Conservation (phyloP, 2,888 invertebrate species). For the Harpalus rubripes region DNA sequence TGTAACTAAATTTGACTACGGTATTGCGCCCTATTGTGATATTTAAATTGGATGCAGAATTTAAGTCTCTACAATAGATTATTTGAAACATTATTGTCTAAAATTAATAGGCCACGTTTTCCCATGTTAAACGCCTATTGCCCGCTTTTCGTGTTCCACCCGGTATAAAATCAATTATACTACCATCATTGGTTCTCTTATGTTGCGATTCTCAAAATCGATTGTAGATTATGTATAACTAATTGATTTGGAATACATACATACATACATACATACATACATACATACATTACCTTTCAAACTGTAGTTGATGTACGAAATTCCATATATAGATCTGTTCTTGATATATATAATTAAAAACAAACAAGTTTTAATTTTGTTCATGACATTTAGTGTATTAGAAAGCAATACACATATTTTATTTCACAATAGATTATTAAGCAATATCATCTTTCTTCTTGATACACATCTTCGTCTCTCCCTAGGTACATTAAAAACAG, state of each 20-base stretch:
- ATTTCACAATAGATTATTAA: neutral
- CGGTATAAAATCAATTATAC: no score
- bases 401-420: neutral
- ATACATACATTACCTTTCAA: neutral
- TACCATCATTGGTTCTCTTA: no score
- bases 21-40: no score
- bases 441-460: neutral
- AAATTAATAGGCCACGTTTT: no score
- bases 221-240: neutral
- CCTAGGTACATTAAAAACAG: neutral
- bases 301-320: neutral
- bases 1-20: no score
- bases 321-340: neutral
- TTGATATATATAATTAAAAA: neutral
- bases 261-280: no score
- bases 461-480: neutral
- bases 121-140: no score
- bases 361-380: neutral
- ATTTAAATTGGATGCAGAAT: no score
- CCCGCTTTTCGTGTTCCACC: no score
- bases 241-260: neutral
- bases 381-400: neutral
- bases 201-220: neutral
- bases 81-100: no score
- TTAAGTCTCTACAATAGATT: no score